Conservation (phyloP, 2,797 vertebrate species). For the Cryptoblepharus egeriae region DNA sequence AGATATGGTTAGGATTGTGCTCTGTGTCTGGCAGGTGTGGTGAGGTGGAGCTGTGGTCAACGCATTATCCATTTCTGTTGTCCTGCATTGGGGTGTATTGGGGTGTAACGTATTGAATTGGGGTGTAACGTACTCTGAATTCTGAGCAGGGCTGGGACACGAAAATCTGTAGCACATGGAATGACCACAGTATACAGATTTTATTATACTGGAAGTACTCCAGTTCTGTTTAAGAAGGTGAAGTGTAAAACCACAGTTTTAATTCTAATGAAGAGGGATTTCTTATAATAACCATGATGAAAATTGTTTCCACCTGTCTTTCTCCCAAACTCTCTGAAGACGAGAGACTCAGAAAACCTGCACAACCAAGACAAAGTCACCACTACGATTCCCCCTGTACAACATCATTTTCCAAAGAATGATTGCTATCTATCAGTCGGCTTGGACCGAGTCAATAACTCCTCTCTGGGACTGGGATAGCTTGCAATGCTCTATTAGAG, state of each 20-base stretch:
- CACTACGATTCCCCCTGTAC: constrained; percentile 15
- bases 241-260: neutral
- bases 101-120: too few relatives aligned
- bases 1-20: too few relatives aligned
- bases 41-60: too few relatives aligned
- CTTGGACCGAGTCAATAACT: constrained; percentile 50
- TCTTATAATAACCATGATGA: neutral
- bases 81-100: too few relatives aligned
- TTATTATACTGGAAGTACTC: too few relatives aligned
- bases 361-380: neutral
- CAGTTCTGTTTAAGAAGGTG: neutral
- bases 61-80: too few relatives aligned
- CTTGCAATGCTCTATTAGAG: constrained; percentile 51
- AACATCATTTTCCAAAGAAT: constrained; percentile 52
- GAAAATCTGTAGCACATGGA: too few relatives aligned
- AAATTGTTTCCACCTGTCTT: neutral
- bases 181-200: too few relatives aligned
- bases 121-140: too few relatives aligned
- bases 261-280: neutral
- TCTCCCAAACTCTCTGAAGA: neutral
- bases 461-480: constrained; percentile 39
- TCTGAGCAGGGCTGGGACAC: too few relatives aligned
- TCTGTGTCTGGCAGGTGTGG: too few relatives aligned
- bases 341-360: neutral
- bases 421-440: constrained; percentile 56